Conservation (phyloP, 2,797 vertebrate species). For the Rhinoraja longicauda region DNA sequence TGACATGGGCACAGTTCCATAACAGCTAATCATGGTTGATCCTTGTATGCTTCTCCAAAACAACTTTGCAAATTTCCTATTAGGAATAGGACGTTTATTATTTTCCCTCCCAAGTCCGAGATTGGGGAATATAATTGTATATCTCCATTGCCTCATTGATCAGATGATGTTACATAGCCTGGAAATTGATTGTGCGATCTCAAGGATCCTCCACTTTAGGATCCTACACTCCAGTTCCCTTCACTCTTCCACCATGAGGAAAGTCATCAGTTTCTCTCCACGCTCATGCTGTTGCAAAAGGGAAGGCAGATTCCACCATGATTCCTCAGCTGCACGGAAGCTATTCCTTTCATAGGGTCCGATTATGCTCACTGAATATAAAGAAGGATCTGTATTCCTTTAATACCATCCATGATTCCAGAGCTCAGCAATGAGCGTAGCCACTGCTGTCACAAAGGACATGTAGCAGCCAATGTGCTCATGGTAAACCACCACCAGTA, state of each 20-base stretch:
- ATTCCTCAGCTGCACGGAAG: background rate
- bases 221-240: background rate
- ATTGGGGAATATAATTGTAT: background rate
- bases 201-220: background rate
- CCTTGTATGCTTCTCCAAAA: background rate
- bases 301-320: background rate
- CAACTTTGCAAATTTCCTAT: background rate
- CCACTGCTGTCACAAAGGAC: too few species aligned
- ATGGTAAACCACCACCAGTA: too few species aligned
- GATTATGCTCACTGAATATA: background rate
- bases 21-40: background rate
- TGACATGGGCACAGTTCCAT: background rate
- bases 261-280: background rate
- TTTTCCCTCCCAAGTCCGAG: background rate
- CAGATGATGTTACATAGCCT: background rate
- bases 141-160: background rate
- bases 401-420: too few species aligned
- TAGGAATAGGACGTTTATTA: background rate
- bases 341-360: background rate
- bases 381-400: background rate
- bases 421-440: too few species aligned
- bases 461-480: too few species aligned
- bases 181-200: background rate
- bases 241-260: background rate
- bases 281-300: background rate